A percentile compares a stretch with the other conserved stretches of the same genome.
Conservation (phyloP, 2,113 vertebrate genomes). For the Silurus asotus region DNA sequence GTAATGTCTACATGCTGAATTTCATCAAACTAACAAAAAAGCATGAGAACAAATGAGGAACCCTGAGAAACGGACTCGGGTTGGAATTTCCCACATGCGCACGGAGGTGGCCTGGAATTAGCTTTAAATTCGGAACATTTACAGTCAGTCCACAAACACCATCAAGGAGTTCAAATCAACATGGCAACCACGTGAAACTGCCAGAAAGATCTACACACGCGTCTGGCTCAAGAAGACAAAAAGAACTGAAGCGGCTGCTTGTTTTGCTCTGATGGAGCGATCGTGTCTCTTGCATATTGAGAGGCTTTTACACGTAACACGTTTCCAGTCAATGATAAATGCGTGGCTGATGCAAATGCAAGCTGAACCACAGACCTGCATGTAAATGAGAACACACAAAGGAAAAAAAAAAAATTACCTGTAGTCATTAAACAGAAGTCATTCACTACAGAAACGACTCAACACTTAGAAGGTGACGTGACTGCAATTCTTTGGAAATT, state of each 20-base stretch:
- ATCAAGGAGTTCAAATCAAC: not conserved
- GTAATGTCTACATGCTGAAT: not conserved
- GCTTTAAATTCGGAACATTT: not conserved
- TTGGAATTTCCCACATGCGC: not conserved
- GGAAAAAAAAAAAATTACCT: not conserved
- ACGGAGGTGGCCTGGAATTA: not conserved
- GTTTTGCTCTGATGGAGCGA: not conserved
- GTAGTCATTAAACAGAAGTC: not conserved
- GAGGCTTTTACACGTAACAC: not conserved
- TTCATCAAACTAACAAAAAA: not conserved
- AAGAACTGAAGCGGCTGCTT: not conserved
- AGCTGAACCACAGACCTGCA: not conserved
- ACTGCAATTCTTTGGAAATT: too few relatives aligned
- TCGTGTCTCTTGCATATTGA: not conserved
- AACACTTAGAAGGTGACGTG: too few relatives aligned
- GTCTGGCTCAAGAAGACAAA: not conserved
- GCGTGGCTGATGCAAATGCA: not conserved
- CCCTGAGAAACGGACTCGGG: not conserved
- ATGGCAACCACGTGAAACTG: not conserved
- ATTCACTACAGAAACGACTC: not conserved
- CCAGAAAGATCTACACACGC: not conserved
- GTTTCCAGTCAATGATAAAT: not conserved
- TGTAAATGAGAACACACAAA: not conserved
- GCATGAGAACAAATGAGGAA: not conserved
- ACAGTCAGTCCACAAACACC: not conserved